These are phyloP conservation scores for Catharus ustulatus DNA, from an alignment of 2,797 vertebrate genomes.

Conservation along the genomic window DNA sequence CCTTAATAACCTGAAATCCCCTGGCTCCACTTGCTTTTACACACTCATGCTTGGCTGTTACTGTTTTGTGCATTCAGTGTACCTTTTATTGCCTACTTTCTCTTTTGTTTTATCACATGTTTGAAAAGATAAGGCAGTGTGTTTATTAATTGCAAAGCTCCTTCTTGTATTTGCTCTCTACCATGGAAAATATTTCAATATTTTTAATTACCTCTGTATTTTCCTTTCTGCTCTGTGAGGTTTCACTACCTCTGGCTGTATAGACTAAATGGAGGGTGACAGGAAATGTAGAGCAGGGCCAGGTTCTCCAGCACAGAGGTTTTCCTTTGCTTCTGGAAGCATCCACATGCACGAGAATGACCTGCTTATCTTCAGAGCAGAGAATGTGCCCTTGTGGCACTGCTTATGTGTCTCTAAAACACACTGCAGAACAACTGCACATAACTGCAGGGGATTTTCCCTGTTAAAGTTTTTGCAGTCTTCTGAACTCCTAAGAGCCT, in stretches of 20 bases:
- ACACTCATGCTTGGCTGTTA: not conserved
- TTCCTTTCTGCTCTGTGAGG: not conserved
- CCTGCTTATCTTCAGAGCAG: not conserved
- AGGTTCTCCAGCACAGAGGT: not conserved
- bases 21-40: not conserved
- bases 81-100: not conserved
- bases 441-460: not conserved
- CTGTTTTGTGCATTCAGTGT: not conserved
- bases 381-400: fast-evolving
- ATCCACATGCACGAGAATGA: fast-evolving
- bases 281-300: not conserved
- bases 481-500: not conserved
- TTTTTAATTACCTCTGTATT: not conserved
- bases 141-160: not conserved
- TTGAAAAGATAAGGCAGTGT: not conserved
- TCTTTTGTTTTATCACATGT: not conserved
- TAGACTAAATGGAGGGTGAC: not conserved
- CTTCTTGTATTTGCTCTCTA: not conserved
- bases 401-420: not conserved
- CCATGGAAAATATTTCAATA: not conserved
- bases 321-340: not conserved
- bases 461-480: not conserved
- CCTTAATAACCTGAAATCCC: not conserved
- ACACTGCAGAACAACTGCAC: not conserved
- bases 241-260: not conserved